Conservation (phyloP, 1,140 invertebrate species). For the Vanessa tameamea region DNA sequence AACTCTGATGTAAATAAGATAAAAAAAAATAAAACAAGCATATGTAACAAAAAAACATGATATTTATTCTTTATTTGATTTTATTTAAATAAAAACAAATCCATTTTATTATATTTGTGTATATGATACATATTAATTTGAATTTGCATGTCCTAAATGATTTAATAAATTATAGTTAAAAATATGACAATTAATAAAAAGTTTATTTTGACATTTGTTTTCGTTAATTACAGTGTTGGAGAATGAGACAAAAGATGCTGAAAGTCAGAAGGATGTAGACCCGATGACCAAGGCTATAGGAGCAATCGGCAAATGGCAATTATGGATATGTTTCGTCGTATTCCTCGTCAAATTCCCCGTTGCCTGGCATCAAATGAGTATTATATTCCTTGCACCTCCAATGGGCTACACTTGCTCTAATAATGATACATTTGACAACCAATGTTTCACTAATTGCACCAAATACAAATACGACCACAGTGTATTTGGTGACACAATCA, state of each 20-base stretch:
- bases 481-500: conserved; percentile 86
- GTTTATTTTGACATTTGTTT: conserved; percentile 17
- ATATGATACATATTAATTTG: neutral
- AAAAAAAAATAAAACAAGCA: neutral
- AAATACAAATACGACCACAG: conserved; percentile 82
- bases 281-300: conserved; percentile 82
- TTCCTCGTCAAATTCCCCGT: conserved; percentile 87
- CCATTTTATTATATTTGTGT: neutral
- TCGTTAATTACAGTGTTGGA: conserved; percentile 67
- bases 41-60: neutral
- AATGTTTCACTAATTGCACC: conserved; percentile 78
- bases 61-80: too few relatives aligned
- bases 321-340: conserved; percentile 83
- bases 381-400: conserved; percentile 84
- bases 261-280: conserved; percentile 56
- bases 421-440: conserved; percentile 60
- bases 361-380: conserved; percentile 86
- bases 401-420: conserved; percentile 72
- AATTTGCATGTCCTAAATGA: neutral
- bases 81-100: too few relatives aligned
- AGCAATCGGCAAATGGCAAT: conserved; percentile 86
- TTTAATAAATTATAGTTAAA: neutral
- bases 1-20: neutral
- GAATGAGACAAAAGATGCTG: conserved; percentile 57
- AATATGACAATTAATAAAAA: neutral